phyloP scores from a whole-genome alignment of 2,888 invertebrate species.

The Volucella bombylans region DNA sequence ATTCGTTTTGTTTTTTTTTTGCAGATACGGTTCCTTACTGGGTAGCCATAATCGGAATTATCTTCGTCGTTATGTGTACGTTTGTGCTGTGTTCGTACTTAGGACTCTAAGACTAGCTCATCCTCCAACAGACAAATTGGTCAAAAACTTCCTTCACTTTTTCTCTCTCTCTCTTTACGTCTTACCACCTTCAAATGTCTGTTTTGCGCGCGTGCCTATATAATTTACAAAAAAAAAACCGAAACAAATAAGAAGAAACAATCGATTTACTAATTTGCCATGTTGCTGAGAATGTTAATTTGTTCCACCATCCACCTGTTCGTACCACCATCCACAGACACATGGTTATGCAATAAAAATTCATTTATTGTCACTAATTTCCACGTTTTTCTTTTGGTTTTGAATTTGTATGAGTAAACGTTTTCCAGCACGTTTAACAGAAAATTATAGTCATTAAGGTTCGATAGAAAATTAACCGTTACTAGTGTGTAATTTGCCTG shows the following conservation, averaged over 20 bases:
- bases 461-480: no score
- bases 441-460: no score
- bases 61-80: slow-evolving; percentile 89
- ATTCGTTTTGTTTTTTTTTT: slow-evolving; percentile 78
- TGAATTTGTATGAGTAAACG: not conserved
- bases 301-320: slow-evolving; percentile 15
- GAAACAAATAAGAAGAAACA: not conserved
- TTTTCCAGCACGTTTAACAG: slow-evolving; percentile 3
- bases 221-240: slow-evolving; percentile 3
- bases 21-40: slow-evolving; percentile 91
- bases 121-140: slow-evolving; percentile 4
- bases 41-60: slow-evolving; percentile 89
- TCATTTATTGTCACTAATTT: slow-evolving; percentile 24
- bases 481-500: no score
- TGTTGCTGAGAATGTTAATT: slow-evolving; percentile 33
- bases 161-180: not conserved
- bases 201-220: slow-evolving; percentile 25
- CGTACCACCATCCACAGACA: not conserved
- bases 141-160: slow-evolving; percentile 24
- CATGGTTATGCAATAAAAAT: slow-evolving; percentile 38
- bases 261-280: slow-evolving; percentile 62
- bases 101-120: slow-evolving; percentile 85
- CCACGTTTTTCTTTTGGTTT: not conserved
- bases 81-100: slow-evolving; percentile 92
- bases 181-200: not conserved